A percentile compares a stretch with the other conserved stretches of the same genome.
phyloP scores from a whole-genome alignment of 2,888 invertebrate species.

The Arge pagana region DNA sequence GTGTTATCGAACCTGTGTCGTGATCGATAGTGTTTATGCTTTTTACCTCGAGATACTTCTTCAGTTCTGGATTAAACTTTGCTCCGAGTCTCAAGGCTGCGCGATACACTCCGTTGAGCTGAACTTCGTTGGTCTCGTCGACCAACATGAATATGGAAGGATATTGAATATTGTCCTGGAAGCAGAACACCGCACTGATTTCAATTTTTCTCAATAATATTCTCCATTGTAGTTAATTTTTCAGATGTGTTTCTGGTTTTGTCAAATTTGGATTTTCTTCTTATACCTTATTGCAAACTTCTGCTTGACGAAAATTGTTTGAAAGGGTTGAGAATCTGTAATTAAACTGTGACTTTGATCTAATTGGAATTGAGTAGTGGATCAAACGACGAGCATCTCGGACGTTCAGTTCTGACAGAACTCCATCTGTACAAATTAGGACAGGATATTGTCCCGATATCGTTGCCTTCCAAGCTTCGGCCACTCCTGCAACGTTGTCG shows the following conservation, averaged over 20 bases:
- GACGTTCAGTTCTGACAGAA: conserved; percentile 67
- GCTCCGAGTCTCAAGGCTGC: conserved; percentile 61
- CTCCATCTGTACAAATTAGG: conserved; percentile 72
- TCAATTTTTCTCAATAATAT: no score
- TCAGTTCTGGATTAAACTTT: conserved; percentile 47
- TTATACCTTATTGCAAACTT: no score
- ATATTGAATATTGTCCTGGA: conserved; percentile 37
- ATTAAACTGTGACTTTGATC: conserved; percentile 69
- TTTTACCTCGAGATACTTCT: conserved; percentile 42
- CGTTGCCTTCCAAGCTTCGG: conserved; percentile 56
- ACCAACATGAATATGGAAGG: conserved; percentile 65
- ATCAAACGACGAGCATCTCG: conserved; percentile 70
- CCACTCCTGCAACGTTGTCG: conserved; percentile 55
- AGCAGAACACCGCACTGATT: conserved; percentile 10
- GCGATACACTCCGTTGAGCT: conserved; percentile 66
- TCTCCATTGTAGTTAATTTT: no score
- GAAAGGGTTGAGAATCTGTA: conserved; percentile 71
- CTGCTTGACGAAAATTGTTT: conserved; percentile 58
- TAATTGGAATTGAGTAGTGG: conserved; percentile 71
- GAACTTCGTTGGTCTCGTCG: conserved; percentile 64
- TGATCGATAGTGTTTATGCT: neutral
- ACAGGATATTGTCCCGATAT: conserved; percentile 60
- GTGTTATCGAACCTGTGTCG: neutral
- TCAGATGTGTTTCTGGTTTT: no score
- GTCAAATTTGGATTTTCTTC: no score